A percentile compares a stretch with the other conserved stretches of the same genome.
Evolutionary conservation across 2,113 vertebrate species (phyloP).

Genomic region (Sinocyclocheilus anophthalmus): DNA sequence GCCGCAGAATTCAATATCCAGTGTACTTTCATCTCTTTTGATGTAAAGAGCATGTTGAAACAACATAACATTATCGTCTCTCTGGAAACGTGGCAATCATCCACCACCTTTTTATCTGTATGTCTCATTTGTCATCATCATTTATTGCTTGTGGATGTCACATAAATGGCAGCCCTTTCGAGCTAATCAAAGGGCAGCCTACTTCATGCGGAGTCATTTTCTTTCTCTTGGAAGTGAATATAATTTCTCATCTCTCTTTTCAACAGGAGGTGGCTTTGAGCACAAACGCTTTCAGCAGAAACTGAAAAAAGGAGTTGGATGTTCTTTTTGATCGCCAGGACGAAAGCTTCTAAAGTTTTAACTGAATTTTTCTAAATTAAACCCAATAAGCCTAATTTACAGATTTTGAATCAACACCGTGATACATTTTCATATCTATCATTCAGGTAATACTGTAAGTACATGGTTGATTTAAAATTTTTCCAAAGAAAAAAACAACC

Average conservation of each 20-base stretch:
- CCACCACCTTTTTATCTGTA: conserved; percentile 36
- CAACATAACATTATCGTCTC: conserved; percentile 63
- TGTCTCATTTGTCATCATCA: conserved; percentile 67
- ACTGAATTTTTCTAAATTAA: neutral
- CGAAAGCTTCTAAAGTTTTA: neutral
- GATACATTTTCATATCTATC: too few species aligned
- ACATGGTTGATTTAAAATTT: too few species aligned
- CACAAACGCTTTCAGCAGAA: neutral
- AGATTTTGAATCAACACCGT: too few species aligned
- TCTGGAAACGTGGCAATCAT: conserved; percentile 63
- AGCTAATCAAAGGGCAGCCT: conserved; percentile 32
- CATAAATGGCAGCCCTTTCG: conserved; percentile 57
- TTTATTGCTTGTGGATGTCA: conserved; percentile 63
- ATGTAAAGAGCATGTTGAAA: conserved; percentile 66
- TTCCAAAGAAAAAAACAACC: too few species aligned
- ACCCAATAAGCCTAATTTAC: too few species aligned
- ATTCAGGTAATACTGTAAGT: neutral
- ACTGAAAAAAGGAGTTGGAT: neutral
- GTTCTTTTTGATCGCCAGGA: neutral
- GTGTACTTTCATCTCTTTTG: conserved; percentile 63
- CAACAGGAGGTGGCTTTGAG: neutral
- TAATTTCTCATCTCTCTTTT: conserved; percentile 13
- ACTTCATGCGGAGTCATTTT: conserved; percentile 3
- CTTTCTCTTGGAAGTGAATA: neutral
- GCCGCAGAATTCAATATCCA: conserved; percentile 61